Conservation (phyloP, 2,113 vertebrate species). For the Varanus salvator region DNA sequence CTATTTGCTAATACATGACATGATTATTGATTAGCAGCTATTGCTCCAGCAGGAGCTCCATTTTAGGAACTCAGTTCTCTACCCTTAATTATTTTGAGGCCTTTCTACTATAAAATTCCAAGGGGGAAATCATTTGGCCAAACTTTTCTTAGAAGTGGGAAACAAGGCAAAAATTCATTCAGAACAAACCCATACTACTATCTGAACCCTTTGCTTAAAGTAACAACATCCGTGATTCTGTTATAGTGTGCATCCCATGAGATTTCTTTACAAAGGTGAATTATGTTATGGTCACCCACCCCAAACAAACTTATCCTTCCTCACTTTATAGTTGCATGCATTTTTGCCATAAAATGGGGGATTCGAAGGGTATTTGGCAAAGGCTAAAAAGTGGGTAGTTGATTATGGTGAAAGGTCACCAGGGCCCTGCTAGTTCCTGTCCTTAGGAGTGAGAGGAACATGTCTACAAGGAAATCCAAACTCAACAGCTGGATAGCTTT, state of each 20-base stretch:
- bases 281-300: not conserved
- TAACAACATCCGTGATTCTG: not conserved
- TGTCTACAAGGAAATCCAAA: not conserved
- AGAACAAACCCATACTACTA: not conserved
- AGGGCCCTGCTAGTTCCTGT: not conserved
- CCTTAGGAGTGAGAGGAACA: not conserved
- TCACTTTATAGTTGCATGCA: not conserved
- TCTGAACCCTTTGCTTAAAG: not conserved
- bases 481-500: not conserved
- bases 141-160: not conserved
- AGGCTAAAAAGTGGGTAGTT: not conserved
- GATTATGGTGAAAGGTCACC: not conserved
- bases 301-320: not conserved
- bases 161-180: not conserved
- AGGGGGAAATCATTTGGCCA: not conserved
- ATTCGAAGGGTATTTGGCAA: not conserved
- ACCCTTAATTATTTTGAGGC: not conserved
- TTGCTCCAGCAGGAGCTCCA: not conserved
- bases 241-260: not conserved
- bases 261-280: not conserved
- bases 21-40: not conserved
- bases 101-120: not conserved
- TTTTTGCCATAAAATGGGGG: not conserved
- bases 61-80: not conserved
- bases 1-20: not conserved